phyloP scores from a whole-genome alignment of 2,797 vertebrate genomes.

The Pempheris klunzingeri region DNA sequence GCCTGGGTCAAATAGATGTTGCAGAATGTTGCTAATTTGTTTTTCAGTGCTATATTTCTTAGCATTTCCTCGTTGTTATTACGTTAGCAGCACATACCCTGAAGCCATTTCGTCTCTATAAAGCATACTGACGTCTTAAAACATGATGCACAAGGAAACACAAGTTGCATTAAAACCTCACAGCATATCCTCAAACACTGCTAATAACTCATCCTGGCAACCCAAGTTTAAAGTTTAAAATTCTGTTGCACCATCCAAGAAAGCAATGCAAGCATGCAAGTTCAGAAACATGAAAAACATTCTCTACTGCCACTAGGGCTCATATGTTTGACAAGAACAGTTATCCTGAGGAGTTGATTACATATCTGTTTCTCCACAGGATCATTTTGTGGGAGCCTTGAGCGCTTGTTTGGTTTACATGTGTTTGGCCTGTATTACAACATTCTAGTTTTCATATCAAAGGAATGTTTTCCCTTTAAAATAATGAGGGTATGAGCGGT shows the following conservation, averaged over 20 bases:
- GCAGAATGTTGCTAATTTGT: constrained; percentile 25
- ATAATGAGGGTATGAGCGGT: constrained; percentile 25
- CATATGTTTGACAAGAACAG: constrained; percentile 49
- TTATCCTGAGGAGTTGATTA: constrained; percentile 35
- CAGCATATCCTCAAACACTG: constrained; percentile 26
- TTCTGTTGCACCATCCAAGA: constrained; percentile 14
- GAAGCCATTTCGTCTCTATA: constrained; percentile 36
- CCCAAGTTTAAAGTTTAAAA: constrained; percentile 21
- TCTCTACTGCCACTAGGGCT: constrained; percentile 2
- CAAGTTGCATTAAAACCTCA: constrained; percentile 35
- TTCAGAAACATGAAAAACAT: constrained; percentile 20
- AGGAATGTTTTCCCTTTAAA: constrained; percentile 42
- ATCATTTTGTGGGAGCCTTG: constrained; percentile 36
- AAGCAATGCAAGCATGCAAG: constrained; percentile 15
- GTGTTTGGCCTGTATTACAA: constrained; percentile 66
- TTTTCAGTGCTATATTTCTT: constrained; percentile 26
- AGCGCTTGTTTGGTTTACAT: constrained; percentile 51
- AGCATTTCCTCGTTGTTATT: constrained; percentile 26
- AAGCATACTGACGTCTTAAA: constrained; percentile 24
- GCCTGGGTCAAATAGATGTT: constrained; percentile 11
- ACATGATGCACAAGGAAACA: constrained; percentile 25
- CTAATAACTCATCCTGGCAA: constrained; percentile 16
- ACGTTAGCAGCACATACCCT: constrained; percentile 34
- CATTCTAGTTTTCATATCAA: constrained; percentile 63
- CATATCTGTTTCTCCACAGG: constrained; percentile 40